Evolutionary conservation across 1,140 invertebrate genomes (phyloP), one percentile per base, ranked within the genome.

Genomic region (Lordiphosa clarofinis): DNA sequence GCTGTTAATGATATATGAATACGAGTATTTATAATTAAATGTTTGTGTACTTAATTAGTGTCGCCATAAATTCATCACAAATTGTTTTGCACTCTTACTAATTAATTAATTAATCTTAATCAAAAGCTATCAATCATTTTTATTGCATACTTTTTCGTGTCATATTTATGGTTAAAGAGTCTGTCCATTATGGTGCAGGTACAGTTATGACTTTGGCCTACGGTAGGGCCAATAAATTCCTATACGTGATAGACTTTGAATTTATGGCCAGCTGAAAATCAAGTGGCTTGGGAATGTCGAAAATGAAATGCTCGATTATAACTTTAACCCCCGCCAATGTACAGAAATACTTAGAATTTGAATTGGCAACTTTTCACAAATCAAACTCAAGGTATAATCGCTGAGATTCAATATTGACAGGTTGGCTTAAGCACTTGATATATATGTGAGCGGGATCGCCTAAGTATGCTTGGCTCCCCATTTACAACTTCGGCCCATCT

Each of bases 61-160:
- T 6, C 47, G 24, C 64, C 43, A 67, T 68, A 68, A 68, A 68
- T 19, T 37, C 64, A 68, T 68, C 63, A 68, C 69, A 75, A 58
- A 69, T 64, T 54, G 44, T 5, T 33, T 47, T 53, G n/a, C 19
- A 39, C 24, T 53, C 7, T n/a, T 4, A 21, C 21, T 42, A 39
- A 38, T 42, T 48, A 8, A 48, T 73, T 81, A 63, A 79, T 66
- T 60, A 46, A 46, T 44, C 19, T 50, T 68, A 73, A 82, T 86
- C 79, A 56, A 44, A 15, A 56, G 73, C 55, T 56, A 81, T 81
- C 75, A 81, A 82, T 82, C 75, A 81, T 64, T 63, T 81, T 72
- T 82, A 81, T 81, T 81, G 75, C 75, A 82, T 81, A 82, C 75
- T 82, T 81, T 68, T 82, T 55, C 40, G 67, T 61, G 60, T 58